A percentile compares a stretch with the other conserved stretches of the same genome.
These are phyloP conservation scores for Atherinomorus stipes DNA, from an alignment of 2,113 vertebrate genomes.

Conservation along the genomic window DNA sequence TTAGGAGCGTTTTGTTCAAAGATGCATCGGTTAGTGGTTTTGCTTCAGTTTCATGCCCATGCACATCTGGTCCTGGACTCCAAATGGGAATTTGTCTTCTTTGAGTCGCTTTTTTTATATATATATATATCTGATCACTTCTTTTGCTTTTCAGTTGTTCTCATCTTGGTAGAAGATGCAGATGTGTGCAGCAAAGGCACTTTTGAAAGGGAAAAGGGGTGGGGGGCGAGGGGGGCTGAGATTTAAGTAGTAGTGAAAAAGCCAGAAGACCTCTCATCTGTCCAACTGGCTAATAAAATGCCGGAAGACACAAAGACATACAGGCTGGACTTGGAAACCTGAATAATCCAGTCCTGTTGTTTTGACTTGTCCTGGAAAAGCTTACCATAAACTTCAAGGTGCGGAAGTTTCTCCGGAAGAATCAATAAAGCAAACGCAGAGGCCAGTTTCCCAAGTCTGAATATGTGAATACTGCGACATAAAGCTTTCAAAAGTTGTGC, in stretches of 20 bases:
- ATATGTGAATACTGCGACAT: constrained; percentile 4
- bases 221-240: neutral
- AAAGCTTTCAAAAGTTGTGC: neutral
- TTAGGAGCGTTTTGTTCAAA: constrained; percentile 42
- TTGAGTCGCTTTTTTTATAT: constrained; percentile 22
- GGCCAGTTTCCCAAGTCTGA: constrained; percentile 25
- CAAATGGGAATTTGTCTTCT: constrained; percentile 48
- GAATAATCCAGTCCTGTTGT: constrained; percentile 45
- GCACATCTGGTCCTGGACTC: constrained; percentile 49
- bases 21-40: constrained; percentile 38
- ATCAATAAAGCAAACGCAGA: constrained; percentile 50
- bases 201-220: neutral
- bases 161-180: constrained; percentile 40
- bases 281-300: constrained; percentile 32
- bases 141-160: constrained; percentile 3
- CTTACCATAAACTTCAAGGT: constrained; percentile 61
- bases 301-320: constrained; percentile 24
- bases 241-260: constrained; percentile 6
- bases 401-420: constrained; percentile 54
- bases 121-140: constrained; percentile 1
- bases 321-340: constrained; percentile 44
- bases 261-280: constrained; percentile 30
- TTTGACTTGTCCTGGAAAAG: constrained; percentile 49
- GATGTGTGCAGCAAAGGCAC: constrained; percentile 24
- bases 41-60: constrained; percentile 8